These are phyloP conservation scores for Hyles vespertilio DNA, from an alignment of 1,140 invertebrate genomes.

Conservation along the genomic window DNA sequence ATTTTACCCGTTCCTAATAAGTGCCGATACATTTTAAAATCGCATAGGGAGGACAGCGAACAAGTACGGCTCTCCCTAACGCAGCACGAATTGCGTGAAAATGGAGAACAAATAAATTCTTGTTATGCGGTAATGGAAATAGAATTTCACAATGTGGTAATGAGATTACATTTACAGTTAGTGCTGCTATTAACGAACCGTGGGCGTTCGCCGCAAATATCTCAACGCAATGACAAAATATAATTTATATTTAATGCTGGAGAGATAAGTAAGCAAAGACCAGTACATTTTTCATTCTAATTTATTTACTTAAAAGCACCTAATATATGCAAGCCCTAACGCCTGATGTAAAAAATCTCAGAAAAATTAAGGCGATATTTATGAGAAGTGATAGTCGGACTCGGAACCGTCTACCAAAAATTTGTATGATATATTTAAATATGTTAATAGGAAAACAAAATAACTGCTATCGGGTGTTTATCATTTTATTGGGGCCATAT, in stretches of 20 bases:
- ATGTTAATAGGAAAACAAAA: no score
- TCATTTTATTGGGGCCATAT: conserved; percentile 9
- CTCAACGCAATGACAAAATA: conserved; percentile 15
- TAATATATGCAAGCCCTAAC: no score
- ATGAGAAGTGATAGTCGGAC: no score
- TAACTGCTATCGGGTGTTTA: no score
- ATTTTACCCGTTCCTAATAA: conserved; percentile 4
- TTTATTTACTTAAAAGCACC: no score
- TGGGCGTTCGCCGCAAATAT: conserved; percentile 27
- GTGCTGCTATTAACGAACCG: conserved; percentile 30
- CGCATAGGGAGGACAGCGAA: conserved; percentile 1
- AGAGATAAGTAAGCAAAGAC: no score
- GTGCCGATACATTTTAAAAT: conserved; percentile 4
- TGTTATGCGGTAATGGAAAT: conserved; percentile 48
- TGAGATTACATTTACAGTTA: conserved; percentile 47
- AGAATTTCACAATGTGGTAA: conserved; percentile 49
- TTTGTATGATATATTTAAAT: no score
- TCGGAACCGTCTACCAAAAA: no score
- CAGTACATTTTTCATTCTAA: no score
- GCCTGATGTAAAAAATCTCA: no score
- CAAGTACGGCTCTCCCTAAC: conserved; percentile 36
- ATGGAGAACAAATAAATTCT: conserved; percentile 52
- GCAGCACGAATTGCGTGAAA: conserved; percentile 44
- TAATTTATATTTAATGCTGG: no score
- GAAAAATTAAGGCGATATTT: no score